Evolutionary conservation across 2,113 vertebrate genomes (phyloP).

Genomic region (Cnemophilus loriae): DNA sequence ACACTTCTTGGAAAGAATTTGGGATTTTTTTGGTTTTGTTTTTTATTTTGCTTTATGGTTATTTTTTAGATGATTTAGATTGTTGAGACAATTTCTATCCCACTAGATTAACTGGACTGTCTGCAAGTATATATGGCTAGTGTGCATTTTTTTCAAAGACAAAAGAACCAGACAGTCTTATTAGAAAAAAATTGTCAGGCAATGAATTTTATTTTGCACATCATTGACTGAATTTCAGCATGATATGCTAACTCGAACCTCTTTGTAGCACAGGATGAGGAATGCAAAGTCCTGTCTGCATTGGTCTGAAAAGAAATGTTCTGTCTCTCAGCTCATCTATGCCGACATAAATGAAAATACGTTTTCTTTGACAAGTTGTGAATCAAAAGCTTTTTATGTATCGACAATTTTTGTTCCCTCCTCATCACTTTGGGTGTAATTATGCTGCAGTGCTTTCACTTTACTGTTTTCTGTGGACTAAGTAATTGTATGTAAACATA

Average conservation of each 20-base stretch:
- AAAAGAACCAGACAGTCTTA: not conserved
- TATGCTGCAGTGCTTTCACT: not conserved
- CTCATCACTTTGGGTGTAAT: not conserved
- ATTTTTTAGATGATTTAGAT: not conserved
- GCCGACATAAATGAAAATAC: not conserved
- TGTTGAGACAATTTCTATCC: not conserved
- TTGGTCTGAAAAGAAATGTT: not conserved
- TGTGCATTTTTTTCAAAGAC: not conserved
- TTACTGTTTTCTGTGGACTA: not conserved
- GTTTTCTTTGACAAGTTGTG: not conserved
- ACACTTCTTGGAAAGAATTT: not conserved
- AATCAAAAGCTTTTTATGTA: not conserved
- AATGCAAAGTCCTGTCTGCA: not conserved
- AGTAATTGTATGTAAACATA: not conserved
- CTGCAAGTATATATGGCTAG: not conserved
- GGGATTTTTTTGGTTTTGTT: fast-evolving
- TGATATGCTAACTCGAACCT: not conserved
- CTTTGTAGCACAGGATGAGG: not conserved
- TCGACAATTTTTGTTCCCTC: not conserved
- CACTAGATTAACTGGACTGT: not conserved
- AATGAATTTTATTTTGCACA: not conserved
- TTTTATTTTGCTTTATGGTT: not conserved
- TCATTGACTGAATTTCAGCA: not conserved
- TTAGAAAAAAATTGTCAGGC: not conserved
- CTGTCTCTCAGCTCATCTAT: not conserved